These are phyloP conservation scores for Omphaloscelis lunosa DNA, from an alignment of 2,888 invertebrate genomes.

Conservation along the genomic window DNA sequence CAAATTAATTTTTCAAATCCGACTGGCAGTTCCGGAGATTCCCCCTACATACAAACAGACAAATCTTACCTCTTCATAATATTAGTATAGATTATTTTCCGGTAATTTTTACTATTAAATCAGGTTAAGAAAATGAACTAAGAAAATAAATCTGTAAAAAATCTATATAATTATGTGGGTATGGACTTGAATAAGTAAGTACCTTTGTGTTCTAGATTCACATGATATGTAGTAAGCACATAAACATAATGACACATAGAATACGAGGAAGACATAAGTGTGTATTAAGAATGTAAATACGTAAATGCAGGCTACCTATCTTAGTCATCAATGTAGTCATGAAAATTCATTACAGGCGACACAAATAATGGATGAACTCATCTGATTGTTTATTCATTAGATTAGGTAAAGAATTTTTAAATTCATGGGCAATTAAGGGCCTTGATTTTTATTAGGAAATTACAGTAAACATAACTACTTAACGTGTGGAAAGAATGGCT, in stretches of 20 bases:
- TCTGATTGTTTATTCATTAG: constrained; percentile 15
- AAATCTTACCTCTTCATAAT: too few species aligned
- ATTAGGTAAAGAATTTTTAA: not conserved
- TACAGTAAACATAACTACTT: not conserved
- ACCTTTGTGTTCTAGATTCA: constrained; percentile 14
- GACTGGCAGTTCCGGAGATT: too few species aligned
- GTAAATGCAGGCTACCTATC: constrained; percentile 5
- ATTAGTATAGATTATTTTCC: not conserved
- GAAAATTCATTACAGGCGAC: constrained; percentile 19
- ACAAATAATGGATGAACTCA: constrained; percentile 10
- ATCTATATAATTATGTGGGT: not conserved
- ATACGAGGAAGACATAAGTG: constrained; percentile 9
- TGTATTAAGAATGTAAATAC: constrained; percentile 21
- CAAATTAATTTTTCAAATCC: too few species aligned
- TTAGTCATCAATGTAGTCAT: constrained; percentile 25
- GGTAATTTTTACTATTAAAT: not conserved
- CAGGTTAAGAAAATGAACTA: not conserved
- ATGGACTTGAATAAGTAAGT: not conserved
- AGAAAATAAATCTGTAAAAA: too few species aligned
- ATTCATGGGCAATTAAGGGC: not conserved
- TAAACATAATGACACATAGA: constrained; percentile 23
- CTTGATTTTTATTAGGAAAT: not conserved
- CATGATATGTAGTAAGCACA: not conserved
- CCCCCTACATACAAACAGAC: too few species aligned
- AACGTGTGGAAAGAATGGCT: not conserved